Evolutionary conservation across 2,113 vertebrate species (phyloP), one percentile per base, ranked within the genome.

Genomic region (Bagarius yarrelli): DNA sequence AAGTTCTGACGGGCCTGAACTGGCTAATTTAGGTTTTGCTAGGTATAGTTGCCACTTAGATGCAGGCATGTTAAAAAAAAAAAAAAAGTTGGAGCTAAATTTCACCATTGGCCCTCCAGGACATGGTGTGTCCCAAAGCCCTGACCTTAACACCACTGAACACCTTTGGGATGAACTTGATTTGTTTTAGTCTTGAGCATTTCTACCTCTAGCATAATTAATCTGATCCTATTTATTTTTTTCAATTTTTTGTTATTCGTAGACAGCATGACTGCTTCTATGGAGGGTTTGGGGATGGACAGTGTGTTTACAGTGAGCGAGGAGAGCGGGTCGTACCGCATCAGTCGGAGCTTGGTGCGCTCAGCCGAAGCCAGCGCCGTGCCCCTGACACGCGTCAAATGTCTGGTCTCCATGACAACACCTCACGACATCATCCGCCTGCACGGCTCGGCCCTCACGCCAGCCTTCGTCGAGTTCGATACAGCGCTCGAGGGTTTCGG

Each of bases 341-440:
- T 99, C 91, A 98, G 96, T 89, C 96, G 93, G 85, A 98, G 97
- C 89, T 92, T 99, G 79, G 95, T 99, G 21, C 98, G 98, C 84
- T 97, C 96, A 5, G 94, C 96, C 18, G 98, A 99, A 94, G 97
- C 94, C 89, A 98, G 95, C 91, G 98, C 97, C 1, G 98, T 99
- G 11, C 98, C 98, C 60, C 92, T 99, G 82, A 99, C 98, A 0
- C 93, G 98, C 55, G 98, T 99, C 78, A 99, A 99, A 87, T 99
- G 98, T 85, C 94, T 99, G 88, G 98, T 99, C 72, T 99, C 98
- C 86, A 99, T 99, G 98, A 99, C 98, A 56, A 99, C 98, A 21
- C 98, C 98, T 5, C 97, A 98, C 4, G 97, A 99, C 87, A 98
- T 99, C 90, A 98, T 99, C 90, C 95, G 97, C 78, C 95, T 98